Evolutionary conservation across 37 sponge, comb jelly and placozoan species (phyloP).

Genomic region (Oscarella lobularis): DNA sequence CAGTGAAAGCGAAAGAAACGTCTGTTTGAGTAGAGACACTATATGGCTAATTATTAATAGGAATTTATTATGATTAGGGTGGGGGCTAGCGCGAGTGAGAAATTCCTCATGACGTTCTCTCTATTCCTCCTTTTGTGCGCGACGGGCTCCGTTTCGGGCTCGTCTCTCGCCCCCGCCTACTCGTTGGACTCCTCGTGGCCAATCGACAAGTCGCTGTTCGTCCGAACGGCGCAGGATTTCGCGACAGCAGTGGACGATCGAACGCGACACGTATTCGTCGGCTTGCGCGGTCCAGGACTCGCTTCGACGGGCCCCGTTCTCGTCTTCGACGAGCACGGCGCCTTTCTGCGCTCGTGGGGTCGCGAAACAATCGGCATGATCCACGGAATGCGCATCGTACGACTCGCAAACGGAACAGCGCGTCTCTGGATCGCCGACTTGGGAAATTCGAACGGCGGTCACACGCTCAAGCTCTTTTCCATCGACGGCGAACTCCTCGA

Average conservation of each 20-base stretch:
- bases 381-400: neutral
- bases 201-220: neutral
- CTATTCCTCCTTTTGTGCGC: too few species aligned
- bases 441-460: neutral
- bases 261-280: neutral
- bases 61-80: too few species aligned
- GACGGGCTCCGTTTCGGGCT: too few species aligned
- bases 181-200: conserved; percentile 3
- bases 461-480: neutral
- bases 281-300: neutral
- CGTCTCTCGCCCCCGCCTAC: too few species aligned
- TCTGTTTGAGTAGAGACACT: too few species aligned
- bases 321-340: neutral
- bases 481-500: neutral
- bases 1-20: too few species aligned
- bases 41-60: too few species aligned
- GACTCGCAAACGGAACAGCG: neutral
- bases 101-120: too few species aligned
- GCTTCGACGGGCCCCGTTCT: neutral
- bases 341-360: neutral
- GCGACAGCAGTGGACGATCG: neutral
- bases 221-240: neutral
- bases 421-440: conserved; percentile 1
- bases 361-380: neutral
- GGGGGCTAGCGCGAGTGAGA: too few species aligned